A percentile compares a stretch with the other conserved stretches of the same genome.
Conservation (phyloP, 1,140 invertebrate species). For the Drosophila repletoides region DNA sequence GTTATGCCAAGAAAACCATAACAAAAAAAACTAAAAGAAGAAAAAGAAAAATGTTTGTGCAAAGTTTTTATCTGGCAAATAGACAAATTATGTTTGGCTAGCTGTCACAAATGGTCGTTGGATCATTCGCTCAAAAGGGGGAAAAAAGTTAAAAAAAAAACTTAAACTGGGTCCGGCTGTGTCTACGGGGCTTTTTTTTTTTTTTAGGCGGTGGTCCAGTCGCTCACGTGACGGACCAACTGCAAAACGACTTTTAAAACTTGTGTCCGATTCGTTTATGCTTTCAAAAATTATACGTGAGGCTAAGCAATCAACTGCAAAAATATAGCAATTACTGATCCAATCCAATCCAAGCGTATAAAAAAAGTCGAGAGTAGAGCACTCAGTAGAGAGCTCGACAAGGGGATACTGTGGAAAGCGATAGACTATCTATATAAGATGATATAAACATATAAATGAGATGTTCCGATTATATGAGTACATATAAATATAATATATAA, state of each 20-base stretch:
- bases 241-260: constrained; percentile 69
- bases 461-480: too few species aligned
- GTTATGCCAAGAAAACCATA: background rate
- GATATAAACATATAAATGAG: too few species aligned
- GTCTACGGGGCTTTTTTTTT: background rate
- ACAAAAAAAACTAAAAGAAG: background rate
- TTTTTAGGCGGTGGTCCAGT: constrained; percentile 18
- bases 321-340: constrained; percentile 55
- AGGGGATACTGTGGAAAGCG: constrained; percentile 6
- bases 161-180: background rate
- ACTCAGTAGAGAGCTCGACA: background rate
- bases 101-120: constrained; percentile 50
- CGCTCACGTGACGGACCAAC: constrained; percentile 50
- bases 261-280: constrained; percentile 28
- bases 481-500: too few species aligned
- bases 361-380: constrained; percentile 12
- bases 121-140: constrained; percentile 45
- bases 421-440: background rate
- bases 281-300: constrained; percentile 32
- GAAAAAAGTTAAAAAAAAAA: background rate
- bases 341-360: constrained; percentile 22
- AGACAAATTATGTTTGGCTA: constrained; percentile 68
- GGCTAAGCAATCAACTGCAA: constrained; percentile 36
- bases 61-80: constrained; percentile 35
- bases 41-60: constrained; percentile 3